These are phyloP conservation scores for Syrmaticus mikado DNA, from an alignment of 2,113 vertebrate species.

Conservation along the genomic window DNA sequence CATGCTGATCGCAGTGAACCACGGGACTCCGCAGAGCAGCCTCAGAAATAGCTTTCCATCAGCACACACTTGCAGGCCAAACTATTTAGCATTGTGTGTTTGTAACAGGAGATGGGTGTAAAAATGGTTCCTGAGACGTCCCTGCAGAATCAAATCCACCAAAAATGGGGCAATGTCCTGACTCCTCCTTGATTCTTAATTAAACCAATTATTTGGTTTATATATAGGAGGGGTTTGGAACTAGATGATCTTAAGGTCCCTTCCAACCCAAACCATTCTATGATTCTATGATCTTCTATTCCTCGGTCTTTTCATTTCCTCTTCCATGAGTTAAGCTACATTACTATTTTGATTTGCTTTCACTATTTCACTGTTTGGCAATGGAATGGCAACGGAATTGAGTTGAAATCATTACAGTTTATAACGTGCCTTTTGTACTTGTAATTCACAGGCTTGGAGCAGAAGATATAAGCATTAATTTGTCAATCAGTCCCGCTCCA, in stretches of 20 bases:
- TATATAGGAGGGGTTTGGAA: no score
- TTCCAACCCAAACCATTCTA: no score
- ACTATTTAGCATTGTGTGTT: not conserved
- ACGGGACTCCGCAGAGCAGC: no score
- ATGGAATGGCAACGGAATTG: constrained; percentile 64
- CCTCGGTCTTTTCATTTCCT: constrained; percentile 31
- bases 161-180: constrained; percentile 22
- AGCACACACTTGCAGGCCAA: no score
- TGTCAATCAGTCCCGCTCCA: constrained; percentile 65
- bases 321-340: constrained; percentile 40
- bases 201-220: constrained; percentile 45
- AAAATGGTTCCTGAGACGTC: not conserved
- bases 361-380: no score
- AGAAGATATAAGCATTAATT: constrained; percentile 73
- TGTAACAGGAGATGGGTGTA: not conserved
- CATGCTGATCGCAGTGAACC: no score
- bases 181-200: constrained; percentile 36
- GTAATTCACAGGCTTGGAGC: constrained; percentile 45
- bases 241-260: no score
- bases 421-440: constrained; percentile 65
- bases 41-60: no score
- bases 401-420: constrained; percentile 68
- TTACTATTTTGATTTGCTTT: constrained; percentile 73
- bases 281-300: not conserved
- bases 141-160: constrained; percentile 2